These are phyloP conservation scores for Hydropsyche tenuis DNA, from an alignment of 1,140 invertebrate species.

Conservation along the genomic window DNA sequence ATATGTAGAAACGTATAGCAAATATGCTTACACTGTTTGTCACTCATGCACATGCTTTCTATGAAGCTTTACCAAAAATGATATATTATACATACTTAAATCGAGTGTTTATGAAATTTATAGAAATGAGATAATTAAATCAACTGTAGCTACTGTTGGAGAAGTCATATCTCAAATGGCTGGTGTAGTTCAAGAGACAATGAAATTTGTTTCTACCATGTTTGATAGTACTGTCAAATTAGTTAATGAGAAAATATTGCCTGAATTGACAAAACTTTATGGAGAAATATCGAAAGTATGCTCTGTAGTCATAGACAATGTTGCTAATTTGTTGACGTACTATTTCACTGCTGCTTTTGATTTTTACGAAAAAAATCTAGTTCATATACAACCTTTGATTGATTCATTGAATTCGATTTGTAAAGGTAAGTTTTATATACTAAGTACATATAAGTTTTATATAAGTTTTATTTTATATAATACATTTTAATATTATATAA, in stretches of 20 bases:
- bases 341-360: conserved; percentile 62
- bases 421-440: conserved; percentile 54
- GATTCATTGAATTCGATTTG: conserved; percentile 62
- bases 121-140: conserved; percentile 10
- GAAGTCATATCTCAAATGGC: conserved; percentile 51
- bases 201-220: conserved; percentile 59
- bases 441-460: not conserved
- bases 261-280: conserved; percentile 65
- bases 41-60: too few species aligned
- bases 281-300: conserved; percentile 57
- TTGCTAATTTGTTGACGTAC: conserved; percentile 60
- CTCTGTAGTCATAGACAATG: conserved; percentile 59
- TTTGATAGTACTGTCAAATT: conserved; percentile 58
- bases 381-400: conserved; percentile 70
- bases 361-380: conserved; percentile 66
- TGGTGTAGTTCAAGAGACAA: conserved; percentile 54
- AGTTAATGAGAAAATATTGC: conserved; percentile 60
- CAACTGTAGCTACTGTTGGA: conserved; percentile 3
- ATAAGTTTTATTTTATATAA: not conserved
- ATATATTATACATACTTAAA: too few species aligned
- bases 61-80: too few species aligned
- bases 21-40: too few species aligned
- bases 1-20: too few species aligned
- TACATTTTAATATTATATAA: conserved; percentile 27
- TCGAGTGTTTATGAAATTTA: not conserved